These are phyloP conservation scores for Semicossyphus pulcher DNA, from an alignment of 2,113 vertebrate species.

Conservation along the genomic window DNA sequence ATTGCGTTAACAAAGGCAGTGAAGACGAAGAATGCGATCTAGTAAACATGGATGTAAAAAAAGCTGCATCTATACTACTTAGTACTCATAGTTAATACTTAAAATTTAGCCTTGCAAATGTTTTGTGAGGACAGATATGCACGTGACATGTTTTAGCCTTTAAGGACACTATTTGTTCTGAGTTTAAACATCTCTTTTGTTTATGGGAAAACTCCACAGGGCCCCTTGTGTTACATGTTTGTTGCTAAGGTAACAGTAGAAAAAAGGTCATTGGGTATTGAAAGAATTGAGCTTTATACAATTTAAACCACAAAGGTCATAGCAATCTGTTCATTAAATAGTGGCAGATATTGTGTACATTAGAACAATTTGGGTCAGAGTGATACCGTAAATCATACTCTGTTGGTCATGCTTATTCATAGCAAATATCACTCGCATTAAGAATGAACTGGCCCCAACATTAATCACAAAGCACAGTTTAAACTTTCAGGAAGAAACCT, in stretches of 20 bases:
- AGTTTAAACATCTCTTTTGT: neutral
- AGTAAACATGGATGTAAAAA: neutral
- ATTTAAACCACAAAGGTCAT: no score
- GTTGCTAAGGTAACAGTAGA: neutral
- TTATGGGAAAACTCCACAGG: neutral
- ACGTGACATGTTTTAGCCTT: neutral
- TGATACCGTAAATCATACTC: no score
- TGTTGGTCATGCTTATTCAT: no score
- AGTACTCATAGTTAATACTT: no score
- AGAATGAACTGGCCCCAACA: constrained; percentile 29
- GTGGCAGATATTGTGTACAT: neutral
- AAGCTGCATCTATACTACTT: neutral
- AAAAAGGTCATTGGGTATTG: no score
- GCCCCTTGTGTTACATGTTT: neutral
- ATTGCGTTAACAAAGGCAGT: neutral
- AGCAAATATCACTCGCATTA: no score
- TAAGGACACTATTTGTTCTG: no score
- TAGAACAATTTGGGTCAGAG: neutral
- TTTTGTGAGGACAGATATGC: neutral
- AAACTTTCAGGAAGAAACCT: neutral
- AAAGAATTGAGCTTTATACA: no score
- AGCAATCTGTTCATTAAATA: no score
- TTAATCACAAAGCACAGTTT: neutral
- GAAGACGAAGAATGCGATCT: neutral
- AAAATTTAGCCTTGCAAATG: neutral